These are phyloP conservation scores for Pterophyllum scalare DNA, from an alignment of 2,113 vertebrate genomes.

Conservation along the genomic window DNA sequence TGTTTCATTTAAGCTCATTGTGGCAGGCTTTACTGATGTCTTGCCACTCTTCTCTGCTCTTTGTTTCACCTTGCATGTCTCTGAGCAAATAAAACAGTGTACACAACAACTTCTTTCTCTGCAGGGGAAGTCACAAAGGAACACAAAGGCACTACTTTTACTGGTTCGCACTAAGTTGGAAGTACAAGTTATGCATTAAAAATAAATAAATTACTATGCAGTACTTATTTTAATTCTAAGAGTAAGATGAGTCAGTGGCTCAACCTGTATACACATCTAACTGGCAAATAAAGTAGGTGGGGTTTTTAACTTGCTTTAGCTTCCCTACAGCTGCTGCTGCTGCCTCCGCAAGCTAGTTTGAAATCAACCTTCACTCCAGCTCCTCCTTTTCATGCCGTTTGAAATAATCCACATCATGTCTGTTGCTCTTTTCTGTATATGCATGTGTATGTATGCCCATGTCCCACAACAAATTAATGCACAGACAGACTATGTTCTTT, in stretches of 20 bases:
- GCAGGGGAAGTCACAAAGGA: neutral
- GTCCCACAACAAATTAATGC: neutral
- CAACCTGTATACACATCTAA: neutral
- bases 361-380: neutral
- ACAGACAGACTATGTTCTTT: neutral
- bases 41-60: neutral
- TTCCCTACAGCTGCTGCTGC: neutral
- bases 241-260: neutral
- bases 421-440: neutral
- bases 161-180: neutral
- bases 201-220: neutral
- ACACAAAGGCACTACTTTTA: neutral
- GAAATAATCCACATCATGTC: neutral
- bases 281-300: neutral
- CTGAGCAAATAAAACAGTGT: neutral
- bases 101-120: neutral
- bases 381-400: neutral
- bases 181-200: neutral
- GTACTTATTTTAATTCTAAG: neutral
- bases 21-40: neutral
- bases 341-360: neutral
- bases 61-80: neutral
- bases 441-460: neutral
- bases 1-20: neutral
- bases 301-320: neutral